These are phyloP conservation scores for Anseranas semipalmata DNA, from an alignment of 2,113 vertebrate genomes.

Conservation along the genomic window DNA sequence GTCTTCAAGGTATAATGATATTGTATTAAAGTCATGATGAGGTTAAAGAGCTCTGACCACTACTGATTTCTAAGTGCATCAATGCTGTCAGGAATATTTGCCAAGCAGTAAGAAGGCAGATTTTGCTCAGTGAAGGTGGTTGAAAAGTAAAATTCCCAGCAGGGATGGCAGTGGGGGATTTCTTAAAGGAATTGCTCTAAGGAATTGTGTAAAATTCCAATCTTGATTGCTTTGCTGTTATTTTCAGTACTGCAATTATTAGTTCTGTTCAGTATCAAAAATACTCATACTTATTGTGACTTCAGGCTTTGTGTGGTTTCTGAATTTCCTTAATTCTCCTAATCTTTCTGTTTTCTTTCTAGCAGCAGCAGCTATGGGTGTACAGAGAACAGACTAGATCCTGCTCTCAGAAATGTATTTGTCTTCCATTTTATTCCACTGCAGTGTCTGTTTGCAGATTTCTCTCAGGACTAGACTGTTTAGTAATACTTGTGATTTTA, in stretches of 20 bases:
- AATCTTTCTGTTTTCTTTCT: background rate
- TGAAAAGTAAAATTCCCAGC: background rate
- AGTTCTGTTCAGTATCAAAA: background rate
- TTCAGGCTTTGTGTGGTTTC: background rate
- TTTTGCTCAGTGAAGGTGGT: background rate
- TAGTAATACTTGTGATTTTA: background rate
- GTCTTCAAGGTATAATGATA: background rate
- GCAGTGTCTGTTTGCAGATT: background rate
- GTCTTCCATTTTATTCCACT: background rate
- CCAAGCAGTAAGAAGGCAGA: background rate
- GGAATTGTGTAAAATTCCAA: background rate
- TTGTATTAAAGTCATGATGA: background rate
- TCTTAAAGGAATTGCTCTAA: background rate
- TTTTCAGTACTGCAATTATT: background rate
- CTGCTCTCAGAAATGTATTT: background rate
- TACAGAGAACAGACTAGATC: background rate
- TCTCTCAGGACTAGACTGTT: background rate
- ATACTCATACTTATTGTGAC: background rate
- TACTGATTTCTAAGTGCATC: background rate
- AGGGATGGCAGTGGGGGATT: background rate
- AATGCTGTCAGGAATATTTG: background rate
- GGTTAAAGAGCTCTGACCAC: background rate
- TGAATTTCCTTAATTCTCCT: background rate
- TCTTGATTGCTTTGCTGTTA: rapidly evolving
- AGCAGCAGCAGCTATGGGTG: background rate